Evolutionary conservation across 2,797 vertebrate species (phyloP).

Genomic region (Streptopelia turtur): DNA sequence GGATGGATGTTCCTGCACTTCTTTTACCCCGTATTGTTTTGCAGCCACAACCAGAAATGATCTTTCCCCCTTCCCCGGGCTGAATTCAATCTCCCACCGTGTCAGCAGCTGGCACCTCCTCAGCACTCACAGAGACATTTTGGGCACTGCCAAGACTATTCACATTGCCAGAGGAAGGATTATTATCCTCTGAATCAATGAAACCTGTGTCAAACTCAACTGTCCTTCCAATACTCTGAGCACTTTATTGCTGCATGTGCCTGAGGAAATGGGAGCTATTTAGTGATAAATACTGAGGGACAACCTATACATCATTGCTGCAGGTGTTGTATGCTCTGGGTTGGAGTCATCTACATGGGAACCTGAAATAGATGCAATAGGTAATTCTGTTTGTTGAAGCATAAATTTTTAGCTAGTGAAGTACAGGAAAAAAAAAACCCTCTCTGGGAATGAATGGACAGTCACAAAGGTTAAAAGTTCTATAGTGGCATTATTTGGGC

Average conservation of each 20-base stretch:
- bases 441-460: neutral
- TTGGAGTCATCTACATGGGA: neutral
- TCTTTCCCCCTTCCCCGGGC: neutral
- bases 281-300: neutral
- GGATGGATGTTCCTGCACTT: neutral
- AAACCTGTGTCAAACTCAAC: constrained; percentile 1
- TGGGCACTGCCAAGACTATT: constrained; percentile 3
- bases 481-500: neutral
- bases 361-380: neutral
- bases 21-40: neutral
- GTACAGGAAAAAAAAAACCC: neutral
- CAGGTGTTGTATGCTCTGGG: neutral
- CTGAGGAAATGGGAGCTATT: constrained; percentile 4
- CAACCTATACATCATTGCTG: neutral
- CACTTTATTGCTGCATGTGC: neutral
- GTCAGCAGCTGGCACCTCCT: constrained; percentile 22
- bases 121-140: neutral
- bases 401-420: neutral
- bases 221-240: constrained; percentile 14
- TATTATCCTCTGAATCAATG: constrained; percentile 13
- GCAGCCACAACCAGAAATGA: neutral
- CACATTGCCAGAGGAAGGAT: neutral
- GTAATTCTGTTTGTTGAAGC: neutral
- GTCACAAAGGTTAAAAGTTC: neutral
- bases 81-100: neutral